Percentiles rank a stretch among this genome's conserved stretches.
Conservation (phyloP, 1,140 invertebrate species). For the Drosophila chauvacae region DNA sequence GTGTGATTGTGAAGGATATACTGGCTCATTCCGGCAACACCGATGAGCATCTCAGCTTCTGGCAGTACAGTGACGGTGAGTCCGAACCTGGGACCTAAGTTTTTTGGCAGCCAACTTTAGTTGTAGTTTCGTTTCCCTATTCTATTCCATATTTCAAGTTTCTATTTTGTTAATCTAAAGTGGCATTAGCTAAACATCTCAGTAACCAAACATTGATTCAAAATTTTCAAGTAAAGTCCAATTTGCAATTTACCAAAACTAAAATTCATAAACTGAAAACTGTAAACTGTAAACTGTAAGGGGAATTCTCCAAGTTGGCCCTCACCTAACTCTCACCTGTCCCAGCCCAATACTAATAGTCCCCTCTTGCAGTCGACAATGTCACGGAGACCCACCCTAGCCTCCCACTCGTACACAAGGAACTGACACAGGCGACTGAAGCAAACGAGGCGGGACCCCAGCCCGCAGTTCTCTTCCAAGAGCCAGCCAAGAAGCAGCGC, state of each 20-base stretch:
- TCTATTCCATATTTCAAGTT: background rate
- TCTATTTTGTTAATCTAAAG: background rate
- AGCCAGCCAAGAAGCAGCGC: conserved; percentile 52
- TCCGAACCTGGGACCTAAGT: too few relatives aligned
- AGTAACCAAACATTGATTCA: background rate
- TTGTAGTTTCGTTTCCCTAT: background rate
- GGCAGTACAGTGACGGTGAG: conserved; percentile 69
- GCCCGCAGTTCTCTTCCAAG: conserved; percentile 54
- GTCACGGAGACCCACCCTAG: conserved; percentile 42
- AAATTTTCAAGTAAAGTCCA: background rate
- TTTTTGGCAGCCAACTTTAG: background rate
- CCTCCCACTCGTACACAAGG: conserved; percentile 17
- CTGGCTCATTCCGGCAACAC: conserved; percentile 60
- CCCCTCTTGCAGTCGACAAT: conserved; percentile 62
- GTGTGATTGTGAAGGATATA: conserved; percentile 72
- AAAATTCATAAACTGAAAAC: background rate
- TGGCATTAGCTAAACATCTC: background rate
- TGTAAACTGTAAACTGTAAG: background rate
- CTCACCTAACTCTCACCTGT: background rate
- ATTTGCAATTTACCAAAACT: background rate
- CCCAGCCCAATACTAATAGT: conserved; percentile 5
- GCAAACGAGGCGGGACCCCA: conserved; percentile 17
- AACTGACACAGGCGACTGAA: conserved; percentile 28
- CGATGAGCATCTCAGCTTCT: conserved; percentile 66
- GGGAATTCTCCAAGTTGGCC: conserved; percentile 10